phyloP scores from a whole-genome alignment of 2,113 vertebrate species.

The Oreotragus oreotragus region DNA sequence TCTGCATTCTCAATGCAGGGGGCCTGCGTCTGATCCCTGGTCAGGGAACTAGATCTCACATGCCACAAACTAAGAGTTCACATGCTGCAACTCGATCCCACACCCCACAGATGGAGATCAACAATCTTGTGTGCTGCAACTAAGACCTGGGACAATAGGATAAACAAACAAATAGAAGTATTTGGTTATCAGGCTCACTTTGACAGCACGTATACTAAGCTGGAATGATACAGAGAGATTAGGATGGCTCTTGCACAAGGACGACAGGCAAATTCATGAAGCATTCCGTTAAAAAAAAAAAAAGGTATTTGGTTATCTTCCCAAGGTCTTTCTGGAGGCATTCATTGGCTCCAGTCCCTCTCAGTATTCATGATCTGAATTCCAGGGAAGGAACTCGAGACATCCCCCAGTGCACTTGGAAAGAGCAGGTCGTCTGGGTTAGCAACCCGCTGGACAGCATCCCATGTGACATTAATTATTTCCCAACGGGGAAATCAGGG shows the following conservation, averaged over 20 bases:
- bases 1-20: background rate
- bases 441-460: accelerated
- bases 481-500: background rate
- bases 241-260: background rate
- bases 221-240: background rate
- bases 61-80: background rate
- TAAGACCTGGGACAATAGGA: background rate
- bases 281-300: background rate
- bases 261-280: background rate
- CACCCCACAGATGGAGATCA: background rate
- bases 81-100: background rate
- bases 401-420: background rate
- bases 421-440: background rate
- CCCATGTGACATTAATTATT: background rate
- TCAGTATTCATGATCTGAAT: background rate
- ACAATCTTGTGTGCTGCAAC: background rate
- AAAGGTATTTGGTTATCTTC: background rate
- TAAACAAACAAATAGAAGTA: background rate
- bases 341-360: background rate
- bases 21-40: background rate
- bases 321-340: background rate
- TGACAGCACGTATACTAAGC: background rate
- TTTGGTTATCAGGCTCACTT: background rate
- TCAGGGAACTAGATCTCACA: background rate
- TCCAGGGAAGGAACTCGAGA: background rate